phyloP scores from a whole-genome alignment of 2,113 vertebrate genomes.

The Pachycephala philippinensis region DNA sequence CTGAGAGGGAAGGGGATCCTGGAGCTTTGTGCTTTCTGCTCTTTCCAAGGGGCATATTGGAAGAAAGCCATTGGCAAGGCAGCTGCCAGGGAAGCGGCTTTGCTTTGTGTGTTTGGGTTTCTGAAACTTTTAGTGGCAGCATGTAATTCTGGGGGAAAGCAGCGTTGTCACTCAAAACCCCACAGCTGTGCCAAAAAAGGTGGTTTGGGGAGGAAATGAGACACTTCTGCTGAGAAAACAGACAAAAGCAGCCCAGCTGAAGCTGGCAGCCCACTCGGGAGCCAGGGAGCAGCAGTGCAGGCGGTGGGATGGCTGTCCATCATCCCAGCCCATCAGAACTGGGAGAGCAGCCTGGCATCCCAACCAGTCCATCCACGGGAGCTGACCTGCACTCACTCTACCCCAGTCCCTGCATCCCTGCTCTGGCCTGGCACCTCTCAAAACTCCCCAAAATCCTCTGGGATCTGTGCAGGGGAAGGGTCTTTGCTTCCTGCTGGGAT shows the following conservation, averaged over 20 bases:
- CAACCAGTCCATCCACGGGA: not conserved
- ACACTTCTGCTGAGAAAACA: not conserved
- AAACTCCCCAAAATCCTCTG: fast-evolving
- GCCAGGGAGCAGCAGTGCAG: fast-evolving
- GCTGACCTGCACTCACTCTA: not conserved
- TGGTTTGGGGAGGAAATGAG: not conserved
- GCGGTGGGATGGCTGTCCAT: not conserved
- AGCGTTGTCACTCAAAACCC: fast-evolving
- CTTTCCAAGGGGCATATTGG: not conserved
- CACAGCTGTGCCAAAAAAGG: not conserved
- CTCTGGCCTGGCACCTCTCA: not conserved
- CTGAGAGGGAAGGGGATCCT: not conserved
- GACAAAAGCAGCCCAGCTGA: not conserved
- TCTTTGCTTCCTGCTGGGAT: not conserved
- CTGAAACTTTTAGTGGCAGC: not conserved
- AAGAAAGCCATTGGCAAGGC: fast-evolving
- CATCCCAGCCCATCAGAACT: too few relatives aligned
- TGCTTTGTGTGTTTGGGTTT: not conserved
- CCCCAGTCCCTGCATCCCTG: fast-evolving
- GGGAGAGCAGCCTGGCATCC: not conserved
- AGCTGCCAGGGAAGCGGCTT: not conserved
- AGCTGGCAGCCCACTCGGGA: fast-evolving
- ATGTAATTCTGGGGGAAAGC: not conserved
- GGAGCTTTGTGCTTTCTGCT: not conserved
- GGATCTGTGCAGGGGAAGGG: not conserved